Conservation (phyloP, 2,113 vertebrate genomes). For the Oryzias celebensis region DNA sequence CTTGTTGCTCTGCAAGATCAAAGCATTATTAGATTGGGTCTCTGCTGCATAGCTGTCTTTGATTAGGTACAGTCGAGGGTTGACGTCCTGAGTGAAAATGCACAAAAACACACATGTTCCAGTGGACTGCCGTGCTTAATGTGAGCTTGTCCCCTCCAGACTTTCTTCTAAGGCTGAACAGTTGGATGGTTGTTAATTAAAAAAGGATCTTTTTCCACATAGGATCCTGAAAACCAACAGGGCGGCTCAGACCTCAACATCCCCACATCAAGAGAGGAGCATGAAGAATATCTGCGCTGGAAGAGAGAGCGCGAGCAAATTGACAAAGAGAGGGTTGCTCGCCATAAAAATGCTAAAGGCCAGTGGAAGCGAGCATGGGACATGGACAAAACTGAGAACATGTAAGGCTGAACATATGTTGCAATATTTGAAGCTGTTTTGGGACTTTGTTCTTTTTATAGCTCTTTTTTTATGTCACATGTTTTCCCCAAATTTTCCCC, state of each 20-base stretch:
- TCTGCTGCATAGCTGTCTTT: too few species aligned
- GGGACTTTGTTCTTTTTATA: too few species aligned
- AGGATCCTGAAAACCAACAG: constrained; percentile 70
- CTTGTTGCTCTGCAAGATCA: too few species aligned
- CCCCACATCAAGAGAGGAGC: constrained; percentile 78
- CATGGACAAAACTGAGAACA: constrained; percentile 88
- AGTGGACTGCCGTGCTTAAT: neutral
- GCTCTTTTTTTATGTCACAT: too few species aligned
- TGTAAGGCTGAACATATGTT: constrained; percentile 78
- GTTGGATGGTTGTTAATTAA: neutral
- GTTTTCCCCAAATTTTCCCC: too few species aligned
- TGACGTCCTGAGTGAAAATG: too few species aligned
- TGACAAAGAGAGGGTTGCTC: constrained; percentile 87
- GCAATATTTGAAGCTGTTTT: too few species aligned
- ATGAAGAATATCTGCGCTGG: constrained; percentile 87
- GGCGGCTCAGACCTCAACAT: constrained; percentile 69
- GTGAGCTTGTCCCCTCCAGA: neutral
- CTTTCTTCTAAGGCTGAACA: constrained; percentile 9
- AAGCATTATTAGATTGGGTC: too few species aligned
- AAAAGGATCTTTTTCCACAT: constrained; percentile 8
- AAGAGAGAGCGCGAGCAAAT: constrained; percentile 93
- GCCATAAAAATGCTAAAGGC: constrained; percentile 92
- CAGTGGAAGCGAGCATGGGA: constrained; percentile 98
- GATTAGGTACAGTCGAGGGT: too few species aligned
- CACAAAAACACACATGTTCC: neutral